Conservation (phyloP, 2,888 invertebrate genomes). For the Philaethria dido region DNA sequence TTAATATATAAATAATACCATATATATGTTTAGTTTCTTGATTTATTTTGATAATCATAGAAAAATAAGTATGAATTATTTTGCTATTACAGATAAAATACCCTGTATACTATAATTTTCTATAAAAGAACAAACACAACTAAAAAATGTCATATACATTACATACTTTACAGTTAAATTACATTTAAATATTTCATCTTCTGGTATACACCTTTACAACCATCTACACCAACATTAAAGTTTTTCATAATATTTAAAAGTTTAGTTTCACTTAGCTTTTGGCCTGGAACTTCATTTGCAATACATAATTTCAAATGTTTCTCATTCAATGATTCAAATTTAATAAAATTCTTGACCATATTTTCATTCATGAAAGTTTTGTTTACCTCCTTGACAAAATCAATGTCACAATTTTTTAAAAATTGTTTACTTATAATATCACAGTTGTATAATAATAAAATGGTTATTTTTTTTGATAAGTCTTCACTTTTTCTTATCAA, state of each 20-base stretch:
- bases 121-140: constrained; percentile 16
- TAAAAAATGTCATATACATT: background rate
- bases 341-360: constrained; percentile 58
- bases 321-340: constrained; percentile 61
- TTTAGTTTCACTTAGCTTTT: constrained; percentile 48
- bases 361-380: constrained; percentile 55
- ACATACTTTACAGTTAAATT: constrained; percentile 44
- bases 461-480: constrained; percentile 60
- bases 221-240: constrained; percentile 71
- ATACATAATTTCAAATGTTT: constrained; percentile 66
- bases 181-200: constrained; percentile 69
- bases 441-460: constrained; percentile 72
- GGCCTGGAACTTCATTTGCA: constrained; percentile 57
- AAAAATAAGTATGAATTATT: background rate
- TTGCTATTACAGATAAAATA: background rate
- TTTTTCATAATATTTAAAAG: constrained; percentile 59
- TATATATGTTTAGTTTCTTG: background rate
- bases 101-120: constrained; percentile 5
- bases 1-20: constrained; percentile 4
- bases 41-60: constrained; percentile 1
- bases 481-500: constrained; percentile 62
- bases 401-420: constrained; percentile 60
- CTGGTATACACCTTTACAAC: constrained; percentile 76
- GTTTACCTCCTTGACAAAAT: constrained; percentile 53
- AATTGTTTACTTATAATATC: constrained; percentile 53